Evolutionary conservation across 1,140 invertebrate genomes (phyloP).

Genomic region (Leucophenga varia): DNA sequence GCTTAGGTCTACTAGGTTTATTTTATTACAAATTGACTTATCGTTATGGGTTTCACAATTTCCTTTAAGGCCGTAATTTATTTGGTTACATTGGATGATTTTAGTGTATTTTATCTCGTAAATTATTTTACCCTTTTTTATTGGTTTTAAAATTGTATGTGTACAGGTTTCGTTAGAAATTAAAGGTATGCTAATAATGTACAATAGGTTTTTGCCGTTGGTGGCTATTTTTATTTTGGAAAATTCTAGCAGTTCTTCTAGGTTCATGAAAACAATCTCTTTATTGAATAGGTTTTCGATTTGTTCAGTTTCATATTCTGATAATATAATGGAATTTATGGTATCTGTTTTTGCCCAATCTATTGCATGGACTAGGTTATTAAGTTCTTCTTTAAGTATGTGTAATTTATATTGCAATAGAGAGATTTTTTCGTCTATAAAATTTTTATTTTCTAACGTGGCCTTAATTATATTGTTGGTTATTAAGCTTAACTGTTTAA

Average conservation of each 20-base stretch:
- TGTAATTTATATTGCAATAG: constrained; percentile 6
- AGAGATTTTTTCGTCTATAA: neutral
- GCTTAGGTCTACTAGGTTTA: too few relatives aligned
- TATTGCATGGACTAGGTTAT: constrained; percentile 1
- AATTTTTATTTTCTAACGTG: neutral
- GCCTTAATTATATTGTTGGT: constrained; percentile 4
- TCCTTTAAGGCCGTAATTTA: neutral
- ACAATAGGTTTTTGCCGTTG: constrained; percentile 1
- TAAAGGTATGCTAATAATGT: neutral
- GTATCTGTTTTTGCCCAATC: constrained; percentile 9
- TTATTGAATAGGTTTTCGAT: constrained; percentile 4
- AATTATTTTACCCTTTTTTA: neutral
- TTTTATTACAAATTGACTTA: too few relatives aligned
- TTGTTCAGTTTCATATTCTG: constrained; percentile 4
- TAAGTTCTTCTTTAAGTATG: constrained; percentile 9
- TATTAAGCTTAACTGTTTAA: constrained; percentile 7
- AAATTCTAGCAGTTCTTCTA: constrained; percentile 9
- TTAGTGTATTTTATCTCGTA: constrained; percentile 8
- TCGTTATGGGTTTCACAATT: too few relatives aligned
- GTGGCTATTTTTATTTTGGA: constrained; percentile 10
- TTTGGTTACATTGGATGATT: constrained; percentile 2
- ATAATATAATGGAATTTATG: constrained; percentile 12
- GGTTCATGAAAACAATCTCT: constrained; percentile 5
- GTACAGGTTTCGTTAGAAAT: neutral
- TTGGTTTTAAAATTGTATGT: neutral